A percentile compares a stretch with the other conserved stretches of the same genome.
Conservation (phyloP, 2,888 invertebrate genomes). For the Sphaerophoria taeniata region DNA sequence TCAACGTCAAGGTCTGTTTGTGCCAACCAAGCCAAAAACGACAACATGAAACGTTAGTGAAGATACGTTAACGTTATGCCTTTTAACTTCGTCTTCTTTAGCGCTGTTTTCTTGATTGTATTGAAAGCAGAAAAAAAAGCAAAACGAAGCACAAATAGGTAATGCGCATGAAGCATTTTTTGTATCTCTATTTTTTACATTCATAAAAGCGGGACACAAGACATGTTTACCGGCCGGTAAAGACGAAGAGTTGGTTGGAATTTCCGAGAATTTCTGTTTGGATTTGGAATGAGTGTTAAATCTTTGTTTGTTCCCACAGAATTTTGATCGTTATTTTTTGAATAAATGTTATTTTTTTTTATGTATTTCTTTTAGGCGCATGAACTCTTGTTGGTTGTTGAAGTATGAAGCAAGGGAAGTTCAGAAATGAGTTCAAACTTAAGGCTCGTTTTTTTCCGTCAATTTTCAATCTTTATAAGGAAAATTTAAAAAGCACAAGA, state of each 20-base stretch:
- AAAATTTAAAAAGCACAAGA: too few relatives aligned
- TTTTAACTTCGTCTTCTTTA: slow-evolving; percentile 9
- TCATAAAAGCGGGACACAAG: not conserved
- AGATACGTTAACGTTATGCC: slow-evolving; percentile 16
- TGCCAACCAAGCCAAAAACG: slow-evolving; percentile 30
- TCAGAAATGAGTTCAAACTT: not conserved
- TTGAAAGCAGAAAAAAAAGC: not conserved
- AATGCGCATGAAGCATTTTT: slow-evolving; percentile 51
- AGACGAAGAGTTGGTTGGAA: not conserved
- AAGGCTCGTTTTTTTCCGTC: too few relatives aligned
- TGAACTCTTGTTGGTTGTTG: slow-evolving; percentile 4
- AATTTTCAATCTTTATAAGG: too few relatives aligned
- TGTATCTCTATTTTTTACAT: not conserved
- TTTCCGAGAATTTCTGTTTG: not conserved
- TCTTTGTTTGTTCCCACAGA: not conserved
- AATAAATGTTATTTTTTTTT: not conserved
- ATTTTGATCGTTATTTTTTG: not conserved
- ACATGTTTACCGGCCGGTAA: slow-evolving; percentile 28
- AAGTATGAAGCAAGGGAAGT: not conserved
- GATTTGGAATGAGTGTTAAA: not conserved
- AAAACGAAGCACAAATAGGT: slow-evolving; percentile 9
- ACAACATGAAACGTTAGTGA: not conserved
- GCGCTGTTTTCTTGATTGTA: not conserved
- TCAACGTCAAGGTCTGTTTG: slow-evolving; percentile 72
- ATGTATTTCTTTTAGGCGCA: slow-evolving; percentile 14